Conservation (phyloP, 2,888 invertebrate species). For the Scaptodrosophila latifasciaeformis region DNA sequence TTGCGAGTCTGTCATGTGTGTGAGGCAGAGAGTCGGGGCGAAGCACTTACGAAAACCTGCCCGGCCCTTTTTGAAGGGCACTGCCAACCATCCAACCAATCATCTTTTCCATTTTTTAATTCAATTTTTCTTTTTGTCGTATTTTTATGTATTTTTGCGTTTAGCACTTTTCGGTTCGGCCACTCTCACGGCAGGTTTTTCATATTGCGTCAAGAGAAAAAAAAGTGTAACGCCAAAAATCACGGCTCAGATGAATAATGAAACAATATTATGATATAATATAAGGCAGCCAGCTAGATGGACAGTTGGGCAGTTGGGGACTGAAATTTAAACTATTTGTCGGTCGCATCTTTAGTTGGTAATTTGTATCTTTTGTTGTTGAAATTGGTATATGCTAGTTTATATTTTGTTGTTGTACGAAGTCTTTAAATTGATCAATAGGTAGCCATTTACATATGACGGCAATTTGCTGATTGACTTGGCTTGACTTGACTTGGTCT, state of each 20-base stretch:
- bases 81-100: slow-evolving; percentile 30
- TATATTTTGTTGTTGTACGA: no score
- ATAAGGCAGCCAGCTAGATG: slow-evolving; percentile 5
- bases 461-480: slow-evolving; percentile 41
- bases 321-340: slow-evolving; percentile 21
- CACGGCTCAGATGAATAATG: slow-evolving; percentile 24
- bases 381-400: neutral
- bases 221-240: slow-evolving; percentile 36
- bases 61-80: slow-evolving; percentile 55
- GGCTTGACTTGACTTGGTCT: slow-evolving; percentile 6
- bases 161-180: slow-evolving; percentile 48
- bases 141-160: slow-evolving; percentile 25
- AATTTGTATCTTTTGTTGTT: neutral
- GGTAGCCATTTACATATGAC: slow-evolving; percentile 42
- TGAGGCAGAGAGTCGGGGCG: no score
- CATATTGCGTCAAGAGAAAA: slow-evolving; percentile 35
- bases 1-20: slow-evolving; percentile 55
- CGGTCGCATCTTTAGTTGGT: no score
- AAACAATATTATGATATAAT: slow-evolving; percentile 38
- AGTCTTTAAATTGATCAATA: slow-evolving; percentile 46
- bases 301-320: neutral
- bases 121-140: slow-evolving; percentile 8
- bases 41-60: no score
- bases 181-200: slow-evolving; percentile 33
- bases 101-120: slow-evolving; percentile 20